Evolutionary conservation across 2,113 vertebrate species (phyloP).

Genomic region (Planiliza haematocheilus): DNA sequence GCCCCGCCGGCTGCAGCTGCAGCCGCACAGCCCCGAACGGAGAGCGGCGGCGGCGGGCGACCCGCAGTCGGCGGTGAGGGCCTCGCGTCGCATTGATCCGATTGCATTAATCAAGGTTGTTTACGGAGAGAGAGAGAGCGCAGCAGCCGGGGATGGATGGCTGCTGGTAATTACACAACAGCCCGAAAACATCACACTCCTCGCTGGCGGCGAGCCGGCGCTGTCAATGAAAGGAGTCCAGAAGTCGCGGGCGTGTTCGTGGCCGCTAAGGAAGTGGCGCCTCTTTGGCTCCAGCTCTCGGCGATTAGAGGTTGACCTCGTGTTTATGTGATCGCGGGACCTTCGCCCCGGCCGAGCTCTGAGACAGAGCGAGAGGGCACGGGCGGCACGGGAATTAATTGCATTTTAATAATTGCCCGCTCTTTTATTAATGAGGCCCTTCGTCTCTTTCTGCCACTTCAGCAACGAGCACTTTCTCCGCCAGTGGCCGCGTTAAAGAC

Average conservation of each 20-base stretch:
- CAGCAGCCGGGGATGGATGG: constrained; percentile 60
- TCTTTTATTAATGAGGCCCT: constrained; percentile 52
- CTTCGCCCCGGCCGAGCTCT: constrained; percentile 33
- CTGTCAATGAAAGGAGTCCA: constrained; percentile 51
- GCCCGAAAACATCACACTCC: constrained; percentile 59
- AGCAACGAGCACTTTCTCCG: constrained; percentile 5
- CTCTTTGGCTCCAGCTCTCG: constrained; percentile 8
- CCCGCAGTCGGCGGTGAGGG: constrained; percentile 48
- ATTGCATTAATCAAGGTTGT: constrained; percentile 72
- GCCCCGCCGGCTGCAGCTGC: not conserved
- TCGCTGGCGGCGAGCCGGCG: constrained; percentile 37
- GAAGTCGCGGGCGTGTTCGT: constrained; percentile 35
- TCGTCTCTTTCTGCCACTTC: constrained; percentile 18
- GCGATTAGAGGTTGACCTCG: constrained; percentile 12
- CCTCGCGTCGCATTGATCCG: constrained; percentile 67
- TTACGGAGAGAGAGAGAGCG: constrained; percentile 54
- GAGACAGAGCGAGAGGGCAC: constrained; percentile 42
- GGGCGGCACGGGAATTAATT: constrained; percentile 57
- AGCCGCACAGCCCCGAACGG: constrained; percentile 27
- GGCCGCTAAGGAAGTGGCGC: constrained; percentile 22
- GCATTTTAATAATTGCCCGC: constrained; percentile 58
- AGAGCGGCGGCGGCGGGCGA: constrained; percentile 61
- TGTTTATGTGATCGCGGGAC: constrained; percentile 27
- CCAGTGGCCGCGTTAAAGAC: constrained; percentile 44
- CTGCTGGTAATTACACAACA: constrained; percentile 54